phyloP scores from a whole-genome alignment of 2,113 vertebrate species.

The Cynopterus brachyotis region DNA sequence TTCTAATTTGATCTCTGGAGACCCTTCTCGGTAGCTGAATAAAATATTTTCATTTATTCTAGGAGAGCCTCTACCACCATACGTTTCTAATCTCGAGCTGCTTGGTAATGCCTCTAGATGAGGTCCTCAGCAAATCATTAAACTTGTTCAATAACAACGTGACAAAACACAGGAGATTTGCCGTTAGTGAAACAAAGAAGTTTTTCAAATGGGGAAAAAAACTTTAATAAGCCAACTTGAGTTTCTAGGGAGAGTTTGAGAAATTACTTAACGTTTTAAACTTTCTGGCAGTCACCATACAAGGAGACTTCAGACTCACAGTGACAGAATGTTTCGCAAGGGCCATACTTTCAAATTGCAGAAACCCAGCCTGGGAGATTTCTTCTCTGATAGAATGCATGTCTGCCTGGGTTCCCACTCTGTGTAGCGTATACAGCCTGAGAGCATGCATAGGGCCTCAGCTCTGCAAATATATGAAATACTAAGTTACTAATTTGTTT shows the following conservation, averaged over 20 bases:
- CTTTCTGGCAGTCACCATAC: slow-evolving; percentile 36
- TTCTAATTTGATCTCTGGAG: slow-evolving; percentile 92
- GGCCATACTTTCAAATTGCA: not conserved
- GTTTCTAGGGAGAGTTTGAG: slow-evolving; percentile 80
- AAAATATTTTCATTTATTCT: slow-evolving; percentile 89
- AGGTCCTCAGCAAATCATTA: slow-evolving; percentile 90
- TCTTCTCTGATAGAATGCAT: slow-evolving; percentile 14
- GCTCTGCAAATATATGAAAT: slow-evolving; percentile 48
- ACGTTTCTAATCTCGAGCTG: slow-evolving; percentile 86
- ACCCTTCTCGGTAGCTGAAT: slow-evolving; percentile 85
- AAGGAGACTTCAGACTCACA: slow-evolving; percentile 21
- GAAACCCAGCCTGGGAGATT: not conserved
- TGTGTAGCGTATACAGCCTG: not conserved
- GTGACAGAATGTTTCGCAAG: slow-evolving; percentile 54
- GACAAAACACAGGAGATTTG: slow-evolving; percentile 87
- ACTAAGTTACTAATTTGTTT: slow-evolving; percentile 14
- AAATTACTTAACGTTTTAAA: slow-evolving; percentile 81
- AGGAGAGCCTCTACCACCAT: slow-evolving; percentile 83
- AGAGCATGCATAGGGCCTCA: not conserved
- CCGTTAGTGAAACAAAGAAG: slow-evolving; percentile 84
- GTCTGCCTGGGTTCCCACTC: not conserved
- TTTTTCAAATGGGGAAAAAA: slow-evolving; percentile 75
- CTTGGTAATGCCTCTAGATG: slow-evolving; percentile 86
- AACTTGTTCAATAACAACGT: slow-evolving; percentile 88
- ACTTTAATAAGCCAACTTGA: slow-evolving; percentile 81